phyloP scores from a whole-genome alignment of 2,113 vertebrate genomes.

The Xiphorhynchus elegans region DNA sequence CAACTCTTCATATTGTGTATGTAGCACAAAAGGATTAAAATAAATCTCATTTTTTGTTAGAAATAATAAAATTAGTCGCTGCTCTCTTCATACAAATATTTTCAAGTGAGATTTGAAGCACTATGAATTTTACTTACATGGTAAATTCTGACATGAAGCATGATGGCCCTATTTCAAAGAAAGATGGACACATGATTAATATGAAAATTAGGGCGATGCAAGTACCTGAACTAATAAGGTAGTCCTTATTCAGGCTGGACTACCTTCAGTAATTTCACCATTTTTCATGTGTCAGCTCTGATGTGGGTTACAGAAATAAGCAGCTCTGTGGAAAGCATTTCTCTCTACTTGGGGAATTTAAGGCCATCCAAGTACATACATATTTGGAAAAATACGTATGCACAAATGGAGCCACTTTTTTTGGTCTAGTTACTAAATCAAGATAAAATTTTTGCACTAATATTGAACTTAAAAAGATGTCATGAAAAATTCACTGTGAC shows the following conservation, averaged over 20 bases:
- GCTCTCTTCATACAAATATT: slow-evolving; percentile 81
- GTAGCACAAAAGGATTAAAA: slow-evolving; percentile 25
- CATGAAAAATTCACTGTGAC: slow-evolving; percentile 58
- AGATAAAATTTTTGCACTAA: slow-evolving; percentile 67
- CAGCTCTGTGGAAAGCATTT: slow-evolving; percentile 77
- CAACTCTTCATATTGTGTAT: background rate
- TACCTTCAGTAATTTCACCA: slow-evolving; percentile 93
- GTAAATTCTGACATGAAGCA: slow-evolving; percentile 83
- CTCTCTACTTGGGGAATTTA: slow-evolving; percentile 82
- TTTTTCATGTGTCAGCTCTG: slow-evolving; percentile 96
- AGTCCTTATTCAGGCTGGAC: slow-evolving; percentile 92
- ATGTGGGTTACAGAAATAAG: slow-evolving; percentile 85
- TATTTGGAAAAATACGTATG: slow-evolving; percentile 72
- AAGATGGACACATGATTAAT: slow-evolving; percentile 95
- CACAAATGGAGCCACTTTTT: slow-evolving; percentile 69
- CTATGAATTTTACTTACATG: slow-evolving; percentile 89
- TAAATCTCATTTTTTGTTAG: slow-evolving; percentile 60
- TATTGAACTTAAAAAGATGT: slow-evolving; percentile 64
- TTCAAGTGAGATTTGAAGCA: slow-evolving; percentile 81
- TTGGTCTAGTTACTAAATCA: slow-evolving; percentile 74
- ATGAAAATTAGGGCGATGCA: slow-evolving; percentile 95
- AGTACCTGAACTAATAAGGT: slow-evolving; percentile 99
- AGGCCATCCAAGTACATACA: slow-evolving; percentile 78
- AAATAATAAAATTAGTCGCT: slow-evolving; percentile 74
- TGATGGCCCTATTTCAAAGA: slow-evolving; percentile 81